Evolutionary conservation across 2,888 invertebrate genomes (phyloP), one percentile per base, ranked within the genome.

Genomic region (Euphydryas editha): DNA sequence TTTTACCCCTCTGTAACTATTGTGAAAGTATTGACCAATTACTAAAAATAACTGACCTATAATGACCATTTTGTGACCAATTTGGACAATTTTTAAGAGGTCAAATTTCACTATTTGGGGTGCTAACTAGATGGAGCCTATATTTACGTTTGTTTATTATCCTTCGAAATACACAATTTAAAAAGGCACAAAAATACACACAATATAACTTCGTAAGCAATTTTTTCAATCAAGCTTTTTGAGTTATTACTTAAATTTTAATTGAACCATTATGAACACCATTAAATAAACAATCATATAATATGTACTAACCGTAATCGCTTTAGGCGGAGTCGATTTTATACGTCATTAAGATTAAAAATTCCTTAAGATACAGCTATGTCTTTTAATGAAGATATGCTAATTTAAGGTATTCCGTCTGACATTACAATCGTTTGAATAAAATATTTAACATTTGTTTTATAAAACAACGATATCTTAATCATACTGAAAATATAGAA

Each of bases 211-310:
- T n/a, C 49, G 7, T 15, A 15, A 24, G 21, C 13, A 51, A 21
- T 51, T 24, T n/a, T 24, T 24, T 24, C 7, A 7, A 51, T 51
- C 21, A 51, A 51, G 1, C 49, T 10, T 15, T 51, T 24, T 51
- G 49, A 51, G 21, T 24, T 51, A 51, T 51, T 24, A 51, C 24
- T 11, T 24, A 15, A 21, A 51, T 51, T 51, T 54, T 54, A 54
- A 54, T 54, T 54, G 54, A 54, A 54, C 17, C 36, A 36, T 36
- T 54, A 17, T 36, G 36, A 24, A n/a, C 17, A n/a, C 30, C 54
- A 54, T 54, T 8, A 54, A 54, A 54, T 54, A 54, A 54, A 54
- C 36, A 54, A 54, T 11, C 54, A 15, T 51, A 51, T 24, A 51
- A 51, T 15, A 24, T 51, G 42, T 44, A 51, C 3, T 30, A 17